Evolutionary conservation across 2,113 vertebrate species (phyloP).

Genomic region (western clawed frog (Xenopus tropicalis)): DNA sequence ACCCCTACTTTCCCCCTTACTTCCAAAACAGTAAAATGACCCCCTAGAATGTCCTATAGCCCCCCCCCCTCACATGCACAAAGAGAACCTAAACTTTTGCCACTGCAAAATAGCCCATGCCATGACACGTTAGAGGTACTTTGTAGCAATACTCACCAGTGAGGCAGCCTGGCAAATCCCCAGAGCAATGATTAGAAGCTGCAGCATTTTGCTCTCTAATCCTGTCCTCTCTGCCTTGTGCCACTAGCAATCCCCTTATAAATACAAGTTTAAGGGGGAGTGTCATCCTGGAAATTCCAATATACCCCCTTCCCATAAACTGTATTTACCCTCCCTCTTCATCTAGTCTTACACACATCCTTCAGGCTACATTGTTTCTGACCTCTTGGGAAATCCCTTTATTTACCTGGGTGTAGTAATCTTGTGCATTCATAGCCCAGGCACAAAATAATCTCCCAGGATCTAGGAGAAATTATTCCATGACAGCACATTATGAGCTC

Average conservation of each 20-base stretch:
- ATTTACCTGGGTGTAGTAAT: not conserved
- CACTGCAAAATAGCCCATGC: no score
- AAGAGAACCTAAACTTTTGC: no score
- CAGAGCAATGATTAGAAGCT: conserved; percentile 6
- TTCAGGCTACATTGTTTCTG: not conserved
- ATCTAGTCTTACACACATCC: no score
- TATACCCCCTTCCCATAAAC: not conserved
- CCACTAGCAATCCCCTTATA: conserved; percentile 5
- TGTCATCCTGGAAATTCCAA: not conserved
- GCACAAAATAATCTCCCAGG: conserved; percentile 52
- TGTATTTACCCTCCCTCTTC: not conserved
- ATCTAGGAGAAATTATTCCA: conserved; percentile 66
- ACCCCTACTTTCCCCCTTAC: no score
- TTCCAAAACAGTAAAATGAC: no score
- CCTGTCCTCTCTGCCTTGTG: not conserved
- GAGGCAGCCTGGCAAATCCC: not conserved
- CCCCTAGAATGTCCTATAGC: no score
- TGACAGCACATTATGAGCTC: conserved; percentile 5
- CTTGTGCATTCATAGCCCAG: not conserved
- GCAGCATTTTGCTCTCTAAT: conserved; percentile 20
- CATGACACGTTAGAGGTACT: no score
- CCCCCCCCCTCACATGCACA: no score
- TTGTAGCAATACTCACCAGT: conserved; percentile 13
- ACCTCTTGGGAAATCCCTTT: not conserved
- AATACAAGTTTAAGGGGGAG: not conserved